Conservation (phyloP, 2,113 vertebrate species). For the Mesoclemmys tuberculata region DNA sequence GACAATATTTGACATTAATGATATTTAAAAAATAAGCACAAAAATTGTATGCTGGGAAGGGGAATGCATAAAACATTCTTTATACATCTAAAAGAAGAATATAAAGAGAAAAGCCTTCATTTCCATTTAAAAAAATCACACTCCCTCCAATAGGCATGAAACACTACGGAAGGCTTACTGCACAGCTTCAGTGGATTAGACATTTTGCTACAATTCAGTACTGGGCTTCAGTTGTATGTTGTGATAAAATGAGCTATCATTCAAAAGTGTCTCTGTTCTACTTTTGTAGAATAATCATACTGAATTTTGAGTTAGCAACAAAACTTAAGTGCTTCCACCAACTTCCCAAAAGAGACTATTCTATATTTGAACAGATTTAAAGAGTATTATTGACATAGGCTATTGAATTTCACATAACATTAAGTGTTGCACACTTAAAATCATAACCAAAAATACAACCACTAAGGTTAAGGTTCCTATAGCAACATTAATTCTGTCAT, state of each 20-base stretch:
- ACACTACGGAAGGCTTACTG: background rate
- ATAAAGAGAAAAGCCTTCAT: background rate
- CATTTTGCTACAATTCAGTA: background rate
- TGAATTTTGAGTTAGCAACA: background rate
- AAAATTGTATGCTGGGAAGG: background rate
- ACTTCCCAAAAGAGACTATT: constrained; percentile 34
- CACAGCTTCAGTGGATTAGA: background rate
- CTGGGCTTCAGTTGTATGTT: background rate
- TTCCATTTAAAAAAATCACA: background rate
- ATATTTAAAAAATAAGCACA: background rate
- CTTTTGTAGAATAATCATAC: background rate
- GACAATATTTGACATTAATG: background rate
- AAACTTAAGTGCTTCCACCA: background rate
- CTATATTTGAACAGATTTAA: background rate
- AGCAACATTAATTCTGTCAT: accelerated
- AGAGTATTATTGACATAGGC: constrained; percentile 10
- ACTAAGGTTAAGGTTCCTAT: constrained; percentile 8
- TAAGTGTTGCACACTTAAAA: constrained; percentile 10
- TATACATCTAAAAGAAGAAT: background rate
- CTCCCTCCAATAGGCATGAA: background rate
- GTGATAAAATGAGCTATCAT: background rate
- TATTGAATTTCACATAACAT: background rate
- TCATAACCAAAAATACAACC: constrained; percentile 28
- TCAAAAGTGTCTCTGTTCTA: background rate
- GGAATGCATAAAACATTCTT: background rate